Evolutionary conservation across 2,888 invertebrate genomes (phyloP).

Genomic region (Eudemis profundana): DNA sequence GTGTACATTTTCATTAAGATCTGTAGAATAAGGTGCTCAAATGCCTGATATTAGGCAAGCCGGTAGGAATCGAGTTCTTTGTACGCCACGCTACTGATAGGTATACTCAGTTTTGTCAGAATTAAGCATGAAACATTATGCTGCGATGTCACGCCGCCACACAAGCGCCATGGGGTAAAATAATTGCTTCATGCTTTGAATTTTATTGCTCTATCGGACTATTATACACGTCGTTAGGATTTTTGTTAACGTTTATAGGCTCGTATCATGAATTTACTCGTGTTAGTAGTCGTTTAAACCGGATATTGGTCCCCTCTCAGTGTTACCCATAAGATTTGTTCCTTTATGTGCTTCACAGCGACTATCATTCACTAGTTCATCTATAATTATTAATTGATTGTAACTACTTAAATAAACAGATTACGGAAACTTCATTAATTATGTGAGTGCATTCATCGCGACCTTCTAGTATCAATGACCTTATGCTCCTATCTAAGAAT

Average conservation of each 20-base stretch:
- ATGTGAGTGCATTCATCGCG: slow-evolving; percentile 34
- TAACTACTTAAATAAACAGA: slow-evolving; percentile 26
- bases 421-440: slow-evolving; percentile 35
- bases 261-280: slow-evolving; percentile 40
- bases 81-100: background rate
- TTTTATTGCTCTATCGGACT: slow-evolving; percentile 57
- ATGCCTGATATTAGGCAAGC: too few relatives aligned
- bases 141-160: slow-evolving; percentile 50
- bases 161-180: slow-evolving; percentile 47
- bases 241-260: slow-evolving; percentile 51
- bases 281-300: slow-evolving; percentile 24
- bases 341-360: background rate
- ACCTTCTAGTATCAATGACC: slow-evolving; percentile 39
- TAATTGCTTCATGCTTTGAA: slow-evolving; percentile 56
- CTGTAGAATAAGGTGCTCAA: too few relatives aligned
- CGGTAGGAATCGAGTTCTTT: too few relatives aligned
- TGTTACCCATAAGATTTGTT: background rate
- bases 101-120: background rate
- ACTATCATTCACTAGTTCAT: background rate
- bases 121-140: slow-evolving; percentile 12
- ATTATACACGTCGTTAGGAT: slow-evolving; percentile 56
- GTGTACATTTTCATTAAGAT: too few relatives aligned
- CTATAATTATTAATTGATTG: slow-evolving; percentile 21
- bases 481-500: slow-evolving; percentile 38
- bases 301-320: slow-evolving; percentile 1